Evolutionary conservation across 2,113 vertebrate species (phyloP), one percentile per base, ranked within the genome.

Genomic region (Monarcha castaneiventris): DNA sequence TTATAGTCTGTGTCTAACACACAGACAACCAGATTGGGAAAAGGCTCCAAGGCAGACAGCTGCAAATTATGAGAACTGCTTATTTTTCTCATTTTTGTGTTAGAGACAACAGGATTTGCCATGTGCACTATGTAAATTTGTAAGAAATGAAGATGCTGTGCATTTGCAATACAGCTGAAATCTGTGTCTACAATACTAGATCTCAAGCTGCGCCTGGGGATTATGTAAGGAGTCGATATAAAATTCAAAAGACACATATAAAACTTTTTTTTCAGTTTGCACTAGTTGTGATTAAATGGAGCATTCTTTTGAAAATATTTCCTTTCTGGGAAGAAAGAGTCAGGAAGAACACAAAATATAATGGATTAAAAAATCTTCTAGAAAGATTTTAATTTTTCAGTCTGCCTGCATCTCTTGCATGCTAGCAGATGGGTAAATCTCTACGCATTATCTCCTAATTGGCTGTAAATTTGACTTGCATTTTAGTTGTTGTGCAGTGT

Each of bases 181-280:
- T 52, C 19, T 27, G 5, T 2, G 1, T 22, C 76, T 37, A 26
- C 13, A 41, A 9, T 78, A 72, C 30, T 61, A 76, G 54, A 76
- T 39, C 22, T 78, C 43, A 75, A 46, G 29, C 12, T 87, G 85
- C 74, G 9, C 15, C 43, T 69, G 32, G 14, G 18, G 10, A 7
- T 44, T 78, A 17, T 2, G 0, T 37, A n/a, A 86, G 49, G 13
- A 69, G 6, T 41, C 1, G 0, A 82, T 16, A 37, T 5, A 75
- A 77, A 84, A 59, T 55, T 77, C 35, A 68, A 79, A 78, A 78
- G 15, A 26, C 13, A 41, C 4, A 25, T 20, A 6, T 6, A 67
- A 69, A 14, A 6, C 6, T 49, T 49, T n/a, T 55, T 29, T 15
- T 63, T 29, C 13, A 48, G 3, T 63, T 44, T 68, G 6, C 9